Evolutionary conservation across 1,140 invertebrate genomes (phyloP).

Genomic region (Spodoptera litura): DNA sequence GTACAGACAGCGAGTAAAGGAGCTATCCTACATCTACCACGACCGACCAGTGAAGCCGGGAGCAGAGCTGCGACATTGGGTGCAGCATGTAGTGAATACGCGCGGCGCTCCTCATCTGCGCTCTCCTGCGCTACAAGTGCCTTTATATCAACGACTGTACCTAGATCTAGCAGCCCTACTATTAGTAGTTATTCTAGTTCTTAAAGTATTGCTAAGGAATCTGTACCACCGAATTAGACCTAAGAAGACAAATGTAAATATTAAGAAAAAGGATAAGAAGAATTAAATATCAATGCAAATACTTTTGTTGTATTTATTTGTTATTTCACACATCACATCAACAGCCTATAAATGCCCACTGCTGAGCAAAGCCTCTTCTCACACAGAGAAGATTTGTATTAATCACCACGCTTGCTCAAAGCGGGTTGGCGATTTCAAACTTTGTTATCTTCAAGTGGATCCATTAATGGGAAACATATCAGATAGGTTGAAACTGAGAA

Average conservation of each 20-base stretch:
- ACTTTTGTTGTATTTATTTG: no score
- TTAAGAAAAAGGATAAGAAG: background rate
- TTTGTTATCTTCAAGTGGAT: no score
- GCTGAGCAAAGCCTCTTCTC: no score
- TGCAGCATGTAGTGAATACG: constrained; percentile 67
- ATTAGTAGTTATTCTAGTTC: background rate
- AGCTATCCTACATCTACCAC: constrained; percentile 66
- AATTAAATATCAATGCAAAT: no score
- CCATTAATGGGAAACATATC: no score
- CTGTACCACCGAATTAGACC: background rate
- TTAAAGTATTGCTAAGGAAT: background rate
- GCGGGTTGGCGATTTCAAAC: no score
- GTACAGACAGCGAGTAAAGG: constrained; percentile 57
- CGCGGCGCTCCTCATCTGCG: constrained; percentile 64
- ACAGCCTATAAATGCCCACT: no score
- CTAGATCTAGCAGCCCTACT: constrained; percentile 59
- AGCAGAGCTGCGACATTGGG: constrained; percentile 66
- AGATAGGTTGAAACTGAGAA: no score
- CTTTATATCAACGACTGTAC: constrained; percentile 68
- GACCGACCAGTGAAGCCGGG: constrained; percentile 61
- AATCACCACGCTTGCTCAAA: no score
- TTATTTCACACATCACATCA: no score
- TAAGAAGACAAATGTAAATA: background rate
- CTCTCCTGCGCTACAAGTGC: constrained; percentile 61
- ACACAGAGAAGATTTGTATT: no score